Base-by-base conservation (phyloP, 2,888 invertebrate species). In the Platycheirus rosarum region DNA sequence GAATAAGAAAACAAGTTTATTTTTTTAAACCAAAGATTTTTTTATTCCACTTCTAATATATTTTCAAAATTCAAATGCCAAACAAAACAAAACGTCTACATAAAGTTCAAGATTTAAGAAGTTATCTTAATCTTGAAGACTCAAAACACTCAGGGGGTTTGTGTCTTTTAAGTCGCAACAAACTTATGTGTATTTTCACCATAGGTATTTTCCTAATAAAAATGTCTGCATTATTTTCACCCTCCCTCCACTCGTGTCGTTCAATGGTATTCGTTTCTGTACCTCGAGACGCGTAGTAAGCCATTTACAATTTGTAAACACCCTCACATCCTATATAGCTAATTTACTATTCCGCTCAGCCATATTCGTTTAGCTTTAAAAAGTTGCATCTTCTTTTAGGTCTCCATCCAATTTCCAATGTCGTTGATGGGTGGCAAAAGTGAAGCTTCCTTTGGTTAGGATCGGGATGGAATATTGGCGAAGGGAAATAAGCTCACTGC, bases 301-400 rank as follows among this genome's bases (percentile, higher is more conserved):
- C 70, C 71, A 66, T 82, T 82, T 77, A 82, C 82, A 70, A 82
- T 80, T 55, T 80, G 76, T 77, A 68, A 82, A 68, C 76, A 60
- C 82, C 53, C 66, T 82, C 77, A 82, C 77, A 82, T 77, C n/a
- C n/a, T n/a, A n/a, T n/a, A 71, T 66, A 82, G 71, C 82, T 77
- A 82, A 82, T 82, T 82, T 82, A 66, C 82, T 77, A 82, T 82
- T 82, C 82, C 62, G 71, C 82, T 82, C 82, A 82, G 82, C 62
- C 77, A 68, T 82, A 71, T 82, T 77, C 82, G 82, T 82, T 82
- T 82, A 82, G 82, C 82, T 82, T 32, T 66, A 65, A 71, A 71
- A 71, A 60, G 71, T 66, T 77, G 76, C 77, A 77, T 77, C 66
- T 82, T 82, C 53, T 76, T 76, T 77, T 51, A 57, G 75, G 55